These are phyloP conservation scores for Cryptocheilus praepositus DNA, from an alignment of 2,888 invertebrate species.

Conservation along the genomic window DNA sequence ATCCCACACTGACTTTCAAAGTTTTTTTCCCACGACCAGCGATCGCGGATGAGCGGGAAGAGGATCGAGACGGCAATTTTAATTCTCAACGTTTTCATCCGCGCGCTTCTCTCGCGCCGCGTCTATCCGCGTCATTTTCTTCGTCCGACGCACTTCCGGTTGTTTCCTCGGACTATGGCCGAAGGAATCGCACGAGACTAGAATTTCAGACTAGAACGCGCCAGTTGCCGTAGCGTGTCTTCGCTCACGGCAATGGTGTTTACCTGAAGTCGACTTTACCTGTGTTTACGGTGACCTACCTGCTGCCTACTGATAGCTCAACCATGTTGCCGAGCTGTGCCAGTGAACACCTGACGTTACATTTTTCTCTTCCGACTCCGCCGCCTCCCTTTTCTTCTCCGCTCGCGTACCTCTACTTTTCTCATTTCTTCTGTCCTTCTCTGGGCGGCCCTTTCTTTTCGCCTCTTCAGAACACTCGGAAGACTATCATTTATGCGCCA, in stretches of 20 bases:
- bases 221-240: not conserved
- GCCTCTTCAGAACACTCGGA: not conserved
- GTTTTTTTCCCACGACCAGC: not conserved
- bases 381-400: not conserved
- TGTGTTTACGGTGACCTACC: slow-evolving; percentile 14
- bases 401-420: slow-evolving; percentile 6
- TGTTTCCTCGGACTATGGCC: not conserved
- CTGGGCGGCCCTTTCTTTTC: not conserved
- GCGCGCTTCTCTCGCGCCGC: not conserved
- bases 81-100: not conserved
- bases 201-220: not conserved
- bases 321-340: slow-evolving; percentile 10
- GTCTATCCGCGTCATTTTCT: not conserved
- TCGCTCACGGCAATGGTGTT: too few relatives aligned
- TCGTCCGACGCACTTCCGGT: not conserved
- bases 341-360: slow-evolving; percentile 45
- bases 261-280: not conserved
- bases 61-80: too few relatives aligned
- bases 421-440: slow-evolving; percentile 18
- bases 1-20: not conserved
- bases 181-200: not conserved
- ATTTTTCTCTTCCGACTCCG: slow-evolving; percentile 7
- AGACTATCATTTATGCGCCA: too few relatives aligned
- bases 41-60: too few relatives aligned
- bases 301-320: slow-evolving; percentile 6